Percentiles rank a stretch among this genome's conserved stretches.
These are phyloP conservation scores for Callosobruchus maculatus DNA, from an alignment of 2,888 invertebrate species.

Conservation along the genomic window DNA sequence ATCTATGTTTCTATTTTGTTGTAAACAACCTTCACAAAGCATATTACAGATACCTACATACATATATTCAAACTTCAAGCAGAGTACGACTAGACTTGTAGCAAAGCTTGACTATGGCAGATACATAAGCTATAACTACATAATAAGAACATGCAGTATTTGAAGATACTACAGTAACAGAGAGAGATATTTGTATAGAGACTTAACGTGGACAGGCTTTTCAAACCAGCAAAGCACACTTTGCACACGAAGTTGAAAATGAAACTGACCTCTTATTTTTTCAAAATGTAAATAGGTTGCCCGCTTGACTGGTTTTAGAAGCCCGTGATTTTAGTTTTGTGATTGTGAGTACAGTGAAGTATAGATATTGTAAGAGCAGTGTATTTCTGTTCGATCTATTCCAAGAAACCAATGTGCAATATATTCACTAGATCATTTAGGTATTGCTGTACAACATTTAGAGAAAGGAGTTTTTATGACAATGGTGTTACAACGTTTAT, in stretches of 20 bases:
- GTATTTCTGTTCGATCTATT: constrained; percentile 5
- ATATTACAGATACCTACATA: too few relatives aligned
- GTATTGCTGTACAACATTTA: constrained; percentile 21
- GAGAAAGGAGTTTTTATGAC: constrained; percentile 10
- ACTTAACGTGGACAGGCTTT: background rate
- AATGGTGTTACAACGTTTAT: constrained; percentile 18
- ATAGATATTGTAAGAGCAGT: constrained; percentile 19
- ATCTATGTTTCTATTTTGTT: too few relatives aligned
- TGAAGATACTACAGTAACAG: background rate
- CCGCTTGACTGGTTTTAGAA: background rate
- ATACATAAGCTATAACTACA: background rate
- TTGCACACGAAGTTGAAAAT: background rate
- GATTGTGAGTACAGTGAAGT: constrained; percentile 35
- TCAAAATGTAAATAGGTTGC: background rate
- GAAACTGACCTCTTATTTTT: too few relatives aligned
- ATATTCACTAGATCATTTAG: constrained; percentile 12
- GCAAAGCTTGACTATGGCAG: too few relatives aligned
- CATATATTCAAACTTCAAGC: too few relatives aligned
- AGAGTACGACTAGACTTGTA: too few relatives aligned
- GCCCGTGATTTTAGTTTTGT: constrained; percentile 21
- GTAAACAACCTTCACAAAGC: too few relatives aligned
- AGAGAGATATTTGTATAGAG: background rate
- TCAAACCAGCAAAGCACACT: background rate
- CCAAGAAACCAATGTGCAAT: constrained; percentile 11
- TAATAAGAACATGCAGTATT: background rate